These are phyloP conservation scores for Perodicticus potto DNA, from an alignment of 2,797 vertebrate species.

Conservation along the genomic window DNA sequence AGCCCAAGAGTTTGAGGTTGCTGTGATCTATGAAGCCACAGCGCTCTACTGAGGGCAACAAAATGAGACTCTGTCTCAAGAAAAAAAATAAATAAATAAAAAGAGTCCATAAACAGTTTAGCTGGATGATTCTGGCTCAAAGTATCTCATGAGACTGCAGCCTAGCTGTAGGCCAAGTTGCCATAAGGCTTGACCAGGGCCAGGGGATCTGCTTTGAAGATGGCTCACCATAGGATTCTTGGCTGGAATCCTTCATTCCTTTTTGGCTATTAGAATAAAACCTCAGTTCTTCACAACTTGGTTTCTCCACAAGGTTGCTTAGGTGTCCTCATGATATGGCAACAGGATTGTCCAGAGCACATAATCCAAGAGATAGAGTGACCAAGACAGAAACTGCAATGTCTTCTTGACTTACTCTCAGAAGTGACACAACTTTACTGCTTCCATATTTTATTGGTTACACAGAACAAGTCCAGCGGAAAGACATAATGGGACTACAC, in stretches of 20 bases:
- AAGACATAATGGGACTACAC: background rate
- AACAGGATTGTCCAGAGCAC: background rate
- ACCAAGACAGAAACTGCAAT: background rate
- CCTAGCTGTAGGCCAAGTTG: background rate
- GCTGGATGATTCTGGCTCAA: background rate
- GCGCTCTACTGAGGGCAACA: no score
- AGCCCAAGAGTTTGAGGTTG: no score
- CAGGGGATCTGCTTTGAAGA: background rate
- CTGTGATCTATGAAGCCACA: no score
- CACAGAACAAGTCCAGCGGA: background rate
- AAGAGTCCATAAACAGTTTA: background rate
- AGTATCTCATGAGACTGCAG: background rate
- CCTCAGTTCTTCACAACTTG: background rate
- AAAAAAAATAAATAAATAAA: no score
- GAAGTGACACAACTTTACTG: background rate
- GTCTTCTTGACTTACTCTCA: conserved; percentile 31
- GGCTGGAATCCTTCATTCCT: background rate
- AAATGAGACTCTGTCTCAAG: no score
- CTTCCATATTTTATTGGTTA: background rate
- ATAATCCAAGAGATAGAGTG: background rate
- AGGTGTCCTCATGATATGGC: background rate
- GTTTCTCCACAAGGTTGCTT: background rate
- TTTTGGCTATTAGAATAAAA: background rate
- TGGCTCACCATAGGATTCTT: background rate
- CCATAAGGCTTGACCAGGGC: background rate